A percentile compares a stretch with the other conserved stretches of the same genome.
These are phyloP conservation scores for Suricata suricatta DNA, from an alignment of 2,113 vertebrate species.

Conservation along the genomic window DNA sequence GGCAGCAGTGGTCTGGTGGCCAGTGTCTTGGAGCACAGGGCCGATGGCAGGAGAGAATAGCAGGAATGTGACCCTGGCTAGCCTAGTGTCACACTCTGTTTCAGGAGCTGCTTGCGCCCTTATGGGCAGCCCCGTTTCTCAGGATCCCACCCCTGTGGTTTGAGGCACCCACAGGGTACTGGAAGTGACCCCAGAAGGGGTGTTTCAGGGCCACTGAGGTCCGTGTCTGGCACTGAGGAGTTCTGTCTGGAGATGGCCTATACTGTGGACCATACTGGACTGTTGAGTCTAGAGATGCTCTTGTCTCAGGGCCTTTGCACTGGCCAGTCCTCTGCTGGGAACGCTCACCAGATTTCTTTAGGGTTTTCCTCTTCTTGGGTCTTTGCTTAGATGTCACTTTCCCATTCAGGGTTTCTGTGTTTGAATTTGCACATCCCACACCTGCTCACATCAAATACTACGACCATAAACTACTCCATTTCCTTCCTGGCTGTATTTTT, in stretches of 20 bases:
- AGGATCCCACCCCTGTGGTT: background rate
- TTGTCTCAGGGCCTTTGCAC: background rate
- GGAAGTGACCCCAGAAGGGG: background rate
- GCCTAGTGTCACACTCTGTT: background rate
- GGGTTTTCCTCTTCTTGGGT: background rate
- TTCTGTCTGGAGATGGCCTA: background rate
- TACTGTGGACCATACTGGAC: background rate
- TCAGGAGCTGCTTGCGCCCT: background rate
- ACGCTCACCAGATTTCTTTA: background rate
- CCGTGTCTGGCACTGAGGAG: background rate
- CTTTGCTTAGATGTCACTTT: background rate
- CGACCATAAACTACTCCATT: background rate
- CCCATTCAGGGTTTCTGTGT: background rate
- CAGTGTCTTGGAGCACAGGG: background rate
- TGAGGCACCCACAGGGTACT: background rate
- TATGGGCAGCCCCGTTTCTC: background rate
- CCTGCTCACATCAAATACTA: background rate
- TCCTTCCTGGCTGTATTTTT: background rate
- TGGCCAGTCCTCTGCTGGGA: background rate
- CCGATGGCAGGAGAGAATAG: background rate
- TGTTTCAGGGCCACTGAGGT: background rate
- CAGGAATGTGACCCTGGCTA: background rate
- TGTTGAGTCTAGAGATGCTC: background rate
- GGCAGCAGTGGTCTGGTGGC: background rate
- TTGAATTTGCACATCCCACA: background rate